Conservation (phyloP, 2,113 vertebrate genomes). For the Amia ocellicauda region DNA sequence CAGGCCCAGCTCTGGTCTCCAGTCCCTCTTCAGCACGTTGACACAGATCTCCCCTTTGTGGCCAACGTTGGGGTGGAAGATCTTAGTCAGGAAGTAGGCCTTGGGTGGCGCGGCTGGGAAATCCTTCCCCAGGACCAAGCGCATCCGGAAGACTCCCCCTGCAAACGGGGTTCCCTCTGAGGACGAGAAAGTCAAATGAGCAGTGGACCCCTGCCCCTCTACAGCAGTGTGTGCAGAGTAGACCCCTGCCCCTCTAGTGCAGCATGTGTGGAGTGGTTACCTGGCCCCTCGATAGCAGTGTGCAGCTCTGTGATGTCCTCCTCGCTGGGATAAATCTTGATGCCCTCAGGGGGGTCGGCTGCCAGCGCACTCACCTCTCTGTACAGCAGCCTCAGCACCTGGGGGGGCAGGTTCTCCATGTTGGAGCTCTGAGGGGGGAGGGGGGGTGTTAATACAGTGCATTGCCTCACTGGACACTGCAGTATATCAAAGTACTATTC, state of each 20-base stretch:
- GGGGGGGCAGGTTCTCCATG: conserved; percentile 90
- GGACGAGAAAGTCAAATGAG: conserved; percentile 44
- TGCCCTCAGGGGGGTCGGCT: conserved; percentile 84
- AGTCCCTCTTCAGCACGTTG: conserved; percentile 88
- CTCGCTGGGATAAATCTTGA: conserved; percentile 88
- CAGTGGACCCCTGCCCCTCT: too few species aligned
- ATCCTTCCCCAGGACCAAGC: conserved; percentile 87
- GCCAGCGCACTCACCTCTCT: conserved; percentile 85
- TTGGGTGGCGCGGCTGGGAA: conserved; percentile 88
- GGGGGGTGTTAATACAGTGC: background rate
- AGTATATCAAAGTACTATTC: background rate
- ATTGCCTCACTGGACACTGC: background rate
- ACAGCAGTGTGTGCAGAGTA: too few species aligned
- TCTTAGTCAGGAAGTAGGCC: conserved; percentile 91
- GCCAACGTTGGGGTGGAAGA: conserved; percentile 90
- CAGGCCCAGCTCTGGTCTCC: conserved; percentile 88
- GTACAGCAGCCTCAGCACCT: conserved; percentile 88
- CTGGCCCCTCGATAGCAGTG: conserved; percentile 88
- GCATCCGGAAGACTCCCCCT: conserved; percentile 88
- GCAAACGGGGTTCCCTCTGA: conserved; percentile 89
- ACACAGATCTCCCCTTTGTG: conserved; percentile 90
- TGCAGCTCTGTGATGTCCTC: conserved; percentile 90
- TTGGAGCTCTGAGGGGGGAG: conserved; percentile 77
- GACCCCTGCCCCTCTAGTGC: too few species aligned
- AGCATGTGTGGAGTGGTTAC: conserved; percentile 50